Conservation (phyloP, 2,888 invertebrate genomes). For the Metacarcinus magister region DNA sequence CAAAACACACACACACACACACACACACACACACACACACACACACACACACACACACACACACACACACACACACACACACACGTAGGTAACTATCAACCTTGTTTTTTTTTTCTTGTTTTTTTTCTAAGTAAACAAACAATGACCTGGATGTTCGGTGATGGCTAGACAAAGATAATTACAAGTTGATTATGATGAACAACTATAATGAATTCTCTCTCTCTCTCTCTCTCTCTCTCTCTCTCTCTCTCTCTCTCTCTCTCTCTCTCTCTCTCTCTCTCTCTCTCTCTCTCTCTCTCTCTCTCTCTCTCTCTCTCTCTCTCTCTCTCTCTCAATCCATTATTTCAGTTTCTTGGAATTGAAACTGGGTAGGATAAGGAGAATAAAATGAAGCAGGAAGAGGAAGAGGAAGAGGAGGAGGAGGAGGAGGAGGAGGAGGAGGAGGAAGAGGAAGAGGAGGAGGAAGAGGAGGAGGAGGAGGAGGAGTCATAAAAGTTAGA, state of each 20-base stretch:
- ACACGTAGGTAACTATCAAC: neutral
- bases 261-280: neutral
- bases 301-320: too few species aligned
- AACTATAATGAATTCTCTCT: too few species aligned
- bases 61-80: too few species aligned
- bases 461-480: too few species aligned
- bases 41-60: too few species aligned
- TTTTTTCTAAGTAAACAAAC: neutral
- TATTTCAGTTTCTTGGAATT: neutral
- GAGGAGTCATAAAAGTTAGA: too few species aligned
- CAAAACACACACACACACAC: too few species aligned
- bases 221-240: constrained; percentile 5
- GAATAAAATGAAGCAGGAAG: neutral
- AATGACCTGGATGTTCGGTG: neutral
- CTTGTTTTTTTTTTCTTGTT: neutral
- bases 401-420: neutral
- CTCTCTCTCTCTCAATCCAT: neutral
- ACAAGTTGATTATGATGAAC: neutral
- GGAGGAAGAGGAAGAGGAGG: too few species aligned
- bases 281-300: too few species aligned
- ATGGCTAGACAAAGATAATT: neutral
- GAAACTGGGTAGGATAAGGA: neutral
- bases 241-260: constrained; percentile 26
- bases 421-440: neutral
- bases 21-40: too few species aligned